Evolutionary conservation across 2,888 invertebrate species (phyloP).

Genomic region (Eurytoma adleriae): DNA sequence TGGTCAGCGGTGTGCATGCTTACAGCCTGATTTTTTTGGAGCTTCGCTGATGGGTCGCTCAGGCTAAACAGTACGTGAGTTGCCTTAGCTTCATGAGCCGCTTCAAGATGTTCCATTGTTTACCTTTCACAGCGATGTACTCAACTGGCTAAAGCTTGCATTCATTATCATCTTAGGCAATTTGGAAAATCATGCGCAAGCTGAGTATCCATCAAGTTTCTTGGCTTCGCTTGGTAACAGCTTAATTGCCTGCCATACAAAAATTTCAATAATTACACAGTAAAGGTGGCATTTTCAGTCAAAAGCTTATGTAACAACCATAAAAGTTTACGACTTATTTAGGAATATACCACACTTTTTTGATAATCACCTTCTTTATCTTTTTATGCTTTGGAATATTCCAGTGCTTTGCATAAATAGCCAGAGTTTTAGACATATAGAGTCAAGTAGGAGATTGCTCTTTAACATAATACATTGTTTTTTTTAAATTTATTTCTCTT

Average conservation of each 20-base stretch:
- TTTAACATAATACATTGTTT: not conserved
- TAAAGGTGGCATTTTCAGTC: not conserved
- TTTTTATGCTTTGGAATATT: slow-evolving; percentile 8
- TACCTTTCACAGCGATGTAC: slow-evolving; percentile 15
- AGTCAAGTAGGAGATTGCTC: not conserved
- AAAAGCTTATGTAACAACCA: slow-evolving; percentile 41
- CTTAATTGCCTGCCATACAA: not conserved
- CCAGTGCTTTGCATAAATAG: not conserved
- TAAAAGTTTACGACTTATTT: slow-evolving; percentile 30
- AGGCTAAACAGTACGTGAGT: slow-evolving; percentile 7
- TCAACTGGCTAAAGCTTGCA: slow-evolving; percentile 8
- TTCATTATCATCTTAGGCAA: not conserved
- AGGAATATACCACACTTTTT: not conserved
- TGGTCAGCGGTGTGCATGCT: not conserved
- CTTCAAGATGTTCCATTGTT: slow-evolving; percentile 23
- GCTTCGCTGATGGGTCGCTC: not conserved
- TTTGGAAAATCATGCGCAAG: not conserved
- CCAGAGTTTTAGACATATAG: not conserved
- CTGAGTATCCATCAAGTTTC: slow-evolving; percentile 5
- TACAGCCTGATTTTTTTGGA: slow-evolving; percentile 4
- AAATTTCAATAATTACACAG: not conserved
- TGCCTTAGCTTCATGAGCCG: not conserved
- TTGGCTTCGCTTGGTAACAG: not conserved
- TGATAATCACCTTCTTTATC: not conserved
- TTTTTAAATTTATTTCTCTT: slow-evolving; percentile 49